Evolutionary conservation across 2,113 vertebrate genomes (phyloP).

Genomic region (Oryctolagus cuniculus): mOryCun1.1 NC_091441.1:111835501-111836000

Average conservation of each 20-base stretch:
- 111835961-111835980: conserved; percentile 47
- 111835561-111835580: conserved; percentile 11
- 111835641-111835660: not conserved
- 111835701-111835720: not conserved
- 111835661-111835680: not conserved
- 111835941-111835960: conserved; percentile 1
- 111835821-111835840: not conserved
- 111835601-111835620: conserved; percentile 24
- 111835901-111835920: not conserved
- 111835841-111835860: not conserved
- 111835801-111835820: conserved; percentile 19
- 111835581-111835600: not conserved
- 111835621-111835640: conserved; percentile 47
- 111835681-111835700: conserved; percentile 29
- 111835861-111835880: not conserved
- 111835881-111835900: not conserved
- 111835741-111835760: conserved; percentile 25
- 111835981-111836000: conserved; percentile 54
- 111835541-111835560: not conserved
- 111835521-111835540: not conserved
- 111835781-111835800: conserved; percentile 16
- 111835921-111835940: not conserved
- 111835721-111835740: not conserved
- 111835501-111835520: conserved; percentile 30
- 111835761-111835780: conserved; percentile 27